Percentiles rank a stretch among this genome's conserved stretches.
Conservation (phyloP, 2,888 invertebrate species). For the Erebia epiphron region DNA sequence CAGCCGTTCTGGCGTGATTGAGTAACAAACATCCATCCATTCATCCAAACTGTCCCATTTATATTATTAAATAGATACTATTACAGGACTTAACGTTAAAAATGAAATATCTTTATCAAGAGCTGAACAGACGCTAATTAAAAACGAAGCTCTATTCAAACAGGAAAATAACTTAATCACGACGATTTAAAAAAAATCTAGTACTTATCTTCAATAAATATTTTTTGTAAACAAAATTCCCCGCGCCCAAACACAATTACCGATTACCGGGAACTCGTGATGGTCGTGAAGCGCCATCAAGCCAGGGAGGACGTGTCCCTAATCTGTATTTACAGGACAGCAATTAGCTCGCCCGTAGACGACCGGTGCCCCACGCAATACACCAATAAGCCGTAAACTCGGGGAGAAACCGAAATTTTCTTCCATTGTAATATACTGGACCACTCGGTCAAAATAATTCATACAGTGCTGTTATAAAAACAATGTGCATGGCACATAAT, state of each 20-base stretch:
- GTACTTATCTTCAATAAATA: background rate
- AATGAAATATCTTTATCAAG: too few relatives aligned
- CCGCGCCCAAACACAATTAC: constrained; percentile 36
- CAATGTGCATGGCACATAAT: too few relatives aligned
- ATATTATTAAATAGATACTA: too few relatives aligned
- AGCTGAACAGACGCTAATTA: too few relatives aligned
- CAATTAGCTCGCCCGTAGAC: constrained; percentile 59
- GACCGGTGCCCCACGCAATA: constrained; percentile 42
- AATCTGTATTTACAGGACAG: constrained; percentile 57
- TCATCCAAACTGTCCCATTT: too few relatives aligned
- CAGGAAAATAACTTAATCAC: too few relatives aligned
- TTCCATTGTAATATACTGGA: background rate
- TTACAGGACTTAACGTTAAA: too few relatives aligned
- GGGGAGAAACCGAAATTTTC: background rate
- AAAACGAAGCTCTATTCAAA: too few relatives aligned
- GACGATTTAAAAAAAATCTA: too few relatives aligned
- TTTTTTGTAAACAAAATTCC: constrained; percentile 2
- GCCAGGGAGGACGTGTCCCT: constrained; percentile 50
- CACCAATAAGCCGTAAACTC: constrained; percentile 19
- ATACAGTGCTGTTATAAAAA: background rate
- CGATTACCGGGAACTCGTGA: constrained; percentile 50
- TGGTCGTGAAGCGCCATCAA: constrained; percentile 40
- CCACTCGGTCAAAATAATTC: background rate
- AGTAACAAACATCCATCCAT: too few relatives aligned
- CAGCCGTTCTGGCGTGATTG: too few relatives aligned